These are phyloP conservation scores for Rhyacophila brunnea DNA, from an alignment of 1,140 invertebrate species.

Conservation along the genomic window DNA sequence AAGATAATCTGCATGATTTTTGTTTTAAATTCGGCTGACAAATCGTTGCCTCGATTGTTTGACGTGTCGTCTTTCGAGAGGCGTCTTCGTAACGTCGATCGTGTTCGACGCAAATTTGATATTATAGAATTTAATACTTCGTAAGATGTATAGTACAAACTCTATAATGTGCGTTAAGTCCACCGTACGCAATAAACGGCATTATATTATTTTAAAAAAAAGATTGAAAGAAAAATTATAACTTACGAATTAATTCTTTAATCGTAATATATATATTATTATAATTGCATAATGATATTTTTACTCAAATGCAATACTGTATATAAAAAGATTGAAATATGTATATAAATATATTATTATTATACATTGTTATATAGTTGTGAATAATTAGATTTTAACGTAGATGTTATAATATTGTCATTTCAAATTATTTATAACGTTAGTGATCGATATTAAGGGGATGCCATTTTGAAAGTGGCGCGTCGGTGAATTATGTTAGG, in stretches of 20 bases:
- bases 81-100: not conserved
- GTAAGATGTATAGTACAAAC: slow-evolving; percentile 27
- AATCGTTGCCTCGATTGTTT: no score
- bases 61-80: not conserved
- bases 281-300: slow-evolving; percentile 20
- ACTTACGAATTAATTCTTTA: slow-evolving; percentile 18
- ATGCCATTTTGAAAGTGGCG: not conserved
- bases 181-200: no score
- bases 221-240: not conserved
- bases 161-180: slow-evolving; percentile 1
- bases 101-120: slow-evolving; percentile 2
- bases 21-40: no score
- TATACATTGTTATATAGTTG: slow-evolving; percentile 24
- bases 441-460: not conserved
- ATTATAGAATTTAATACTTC: slow-evolving; percentile 19
- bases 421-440: slow-evolving; percentile 15
- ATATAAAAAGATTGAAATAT: slow-evolving; percentile 10
- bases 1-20: no score
- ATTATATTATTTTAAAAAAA: no score
- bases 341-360: slow-evolving; percentile 18
- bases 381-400: slow-evolving; percentile 24
- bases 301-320: slow-evolving; percentile 14
- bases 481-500: not conserved
- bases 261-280: no score
- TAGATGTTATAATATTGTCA: slow-evolving; percentile 4